These are phyloP conservation scores for Rynchops niger DNA, from an alignment of 2,113 vertebrate species.

Conservation along the genomic window DNA sequence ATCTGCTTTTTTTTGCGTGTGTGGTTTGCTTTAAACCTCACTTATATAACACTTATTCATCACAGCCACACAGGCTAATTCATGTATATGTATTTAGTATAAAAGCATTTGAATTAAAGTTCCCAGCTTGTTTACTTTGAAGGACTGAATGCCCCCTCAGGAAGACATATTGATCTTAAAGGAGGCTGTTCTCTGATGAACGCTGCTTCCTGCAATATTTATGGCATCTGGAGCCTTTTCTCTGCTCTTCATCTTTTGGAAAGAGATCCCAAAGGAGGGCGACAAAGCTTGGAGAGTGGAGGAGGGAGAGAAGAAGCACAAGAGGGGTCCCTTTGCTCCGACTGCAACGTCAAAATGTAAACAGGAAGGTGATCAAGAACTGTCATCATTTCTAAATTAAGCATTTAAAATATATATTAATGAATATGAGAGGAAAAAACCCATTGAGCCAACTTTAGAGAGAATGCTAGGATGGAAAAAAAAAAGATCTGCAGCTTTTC, in stretches of 20 bases:
- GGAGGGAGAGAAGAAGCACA: constrained; percentile 30
- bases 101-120: constrained; percentile 62
- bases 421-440: constrained; percentile 18
- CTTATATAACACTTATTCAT: constrained; percentile 45
- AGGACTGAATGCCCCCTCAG: constrained; percentile 54
- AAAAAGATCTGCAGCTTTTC: neutral
- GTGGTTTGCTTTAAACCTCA: constrained; percentile 9
- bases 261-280: constrained; percentile 69
- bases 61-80: neutral
- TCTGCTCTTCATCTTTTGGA: constrained; percentile 73
- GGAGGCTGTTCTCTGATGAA: constrained; percentile 64
- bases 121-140: constrained; percentile 69
- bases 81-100: constrained; percentile 56
- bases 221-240: constrained; percentile 71
- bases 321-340: constrained; percentile 30
- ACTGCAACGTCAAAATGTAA: constrained; percentile 59
- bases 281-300: constrained; percentile 55
- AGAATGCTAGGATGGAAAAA: neutral
- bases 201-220: constrained; percentile 72
- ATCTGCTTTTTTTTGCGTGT: neutral
- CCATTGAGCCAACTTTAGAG: neutral
- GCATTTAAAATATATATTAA: constrained; percentile 67
- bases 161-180: constrained; percentile 68
- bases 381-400: constrained; percentile 58
- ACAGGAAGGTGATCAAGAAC: constrained; percentile 69